Evolutionary conservation across 2,888 invertebrate genomes (phyloP), one percentile per base, ranked within the genome.

Genomic region (Druceiella hillmani): DNA sequence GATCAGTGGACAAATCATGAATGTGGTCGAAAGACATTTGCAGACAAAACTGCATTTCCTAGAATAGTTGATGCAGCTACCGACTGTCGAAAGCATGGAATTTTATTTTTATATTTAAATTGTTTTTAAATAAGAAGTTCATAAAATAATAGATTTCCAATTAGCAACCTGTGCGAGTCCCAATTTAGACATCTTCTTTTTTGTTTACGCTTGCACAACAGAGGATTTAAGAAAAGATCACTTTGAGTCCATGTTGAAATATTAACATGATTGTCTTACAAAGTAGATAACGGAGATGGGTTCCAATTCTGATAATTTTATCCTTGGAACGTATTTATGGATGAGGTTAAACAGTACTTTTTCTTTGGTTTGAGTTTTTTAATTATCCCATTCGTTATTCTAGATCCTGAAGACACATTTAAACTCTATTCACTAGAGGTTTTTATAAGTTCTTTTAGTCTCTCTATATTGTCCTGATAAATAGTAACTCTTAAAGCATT

Each of bases 71-170:
- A 60, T 7, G 66, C 74, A 0, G 66, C 64, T 0, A 48, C 55
- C 1, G 58, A 61, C 2, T 45, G 38, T 48, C 51, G 54, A 11
- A 61, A 62, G 13, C 60, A 70, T n/a, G 68, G 75, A 1, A 79
- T 79, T 0, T 73, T 85, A 16, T 76, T 74, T 0, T 84, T 64
- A 65, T 36, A 10, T 73, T 77, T 43, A 54, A 4, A 46, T 44
- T 9, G 36, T 33, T 32, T 28, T 16, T 3, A 22, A 20, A 2
- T 64, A 68, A 47, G 61, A 58, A 3, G 66, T 67, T 40, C 69
- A 72, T 0, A 73, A 77, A 48, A 66, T 85, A 41, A 78, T 86
- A 20, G 86, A 86, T 52, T 86, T 82, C 49, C 86, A 86, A 55
- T 52, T 85, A 28, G 58, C 79, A 0, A 69, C 76, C 53, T 75